Percentiles rank a stretch among this genome's conserved stretches.
phyloP scores from a whole-genome alignment of 2,113 vertebrate genomes.

The Cottus gobio region DNA sequence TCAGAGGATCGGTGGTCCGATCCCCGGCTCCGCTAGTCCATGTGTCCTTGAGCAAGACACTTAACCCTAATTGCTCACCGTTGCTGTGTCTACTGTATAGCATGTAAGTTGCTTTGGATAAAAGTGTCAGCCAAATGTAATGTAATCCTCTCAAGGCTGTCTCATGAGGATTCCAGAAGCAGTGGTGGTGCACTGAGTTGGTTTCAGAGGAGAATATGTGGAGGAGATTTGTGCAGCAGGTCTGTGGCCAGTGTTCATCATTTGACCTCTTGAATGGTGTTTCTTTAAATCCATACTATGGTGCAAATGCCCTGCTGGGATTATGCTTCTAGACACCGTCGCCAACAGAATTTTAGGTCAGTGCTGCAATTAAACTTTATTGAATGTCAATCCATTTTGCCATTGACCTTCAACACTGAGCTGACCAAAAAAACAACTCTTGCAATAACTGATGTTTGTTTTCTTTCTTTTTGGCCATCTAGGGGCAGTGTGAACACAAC shows the following conservation, averaged over 20 bases:
- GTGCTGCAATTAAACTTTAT: neutral
- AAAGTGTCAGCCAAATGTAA: too few species aligned
- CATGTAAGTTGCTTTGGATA: too few species aligned
- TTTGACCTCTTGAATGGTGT: neutral
- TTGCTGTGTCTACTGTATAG: too few species aligned
- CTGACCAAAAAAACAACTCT: neutral
- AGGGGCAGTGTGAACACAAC: neutral
- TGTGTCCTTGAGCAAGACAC: too few species aligned
- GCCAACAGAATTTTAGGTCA: neutral
- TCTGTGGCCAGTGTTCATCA: neutral
- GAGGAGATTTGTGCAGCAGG: neutral
- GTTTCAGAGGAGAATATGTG: neutral
- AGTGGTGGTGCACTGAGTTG: neutral
- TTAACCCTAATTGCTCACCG: too few species aligned
- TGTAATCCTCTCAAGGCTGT: neutral
- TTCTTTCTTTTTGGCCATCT: neutral
- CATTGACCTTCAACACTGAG: neutral
- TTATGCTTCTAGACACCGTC: neutral
- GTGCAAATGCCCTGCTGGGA: neutral
- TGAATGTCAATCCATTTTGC: neutral
- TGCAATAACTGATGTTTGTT: neutral
- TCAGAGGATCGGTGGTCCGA: too few species aligned
- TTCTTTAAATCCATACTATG: neutral
- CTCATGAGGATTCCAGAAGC: conserved; percentile 3
- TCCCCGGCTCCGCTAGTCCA: too few species aligned